Base-by-base conservation (phyloP, 2,797 vertebrate genomes). In the Tapera naevia region DNA sequence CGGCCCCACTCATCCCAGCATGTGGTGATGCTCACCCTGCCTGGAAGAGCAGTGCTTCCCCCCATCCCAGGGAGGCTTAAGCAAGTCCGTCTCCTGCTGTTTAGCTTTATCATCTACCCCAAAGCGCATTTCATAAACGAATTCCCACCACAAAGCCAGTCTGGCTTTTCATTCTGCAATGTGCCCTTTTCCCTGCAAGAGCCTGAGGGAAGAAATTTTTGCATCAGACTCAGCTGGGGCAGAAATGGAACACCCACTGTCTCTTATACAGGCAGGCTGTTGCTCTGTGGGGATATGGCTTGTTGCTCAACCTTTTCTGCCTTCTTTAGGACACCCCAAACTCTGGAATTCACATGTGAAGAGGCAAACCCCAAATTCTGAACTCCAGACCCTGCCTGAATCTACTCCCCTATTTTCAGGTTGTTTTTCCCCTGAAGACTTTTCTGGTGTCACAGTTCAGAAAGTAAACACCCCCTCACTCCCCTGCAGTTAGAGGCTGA, bases 391-490 rank as follows among this genome's bases (percentile, higher is more conserved):
- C 78, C 23, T 82, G 22, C 19, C 53, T 57, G 50, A 91, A 60
- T 13, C 32, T 56, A 6, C 3, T 57, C 1, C 5, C 15, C 7
- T 41, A 15, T 35, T 7, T 35, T 51, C 27, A 39, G 4, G 10
- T 7, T 0, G 16, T 41, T 33, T 15, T n/a, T 23, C 8, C 4
- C 0, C 1, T 5, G 11, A 18, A 35, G 25, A 2, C 1, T 43
- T 89, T 73, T 69, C 4, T 84, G 75, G 9, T 0, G 23, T 25
- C 9, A n/a, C 0, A 0, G 7, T 35, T 5, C 73, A 39, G 91
- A 88, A 76, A 60, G 1, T 2, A 48, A 45, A 35, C 6, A 27
- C 22, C 24, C 13, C 51, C 17, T 51, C 9, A 23, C 50, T 24
- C 0, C 5, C 28, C 19, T 25, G 51, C 61, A 69, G 13, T 25